These are phyloP conservation scores for Motacilla tschutschensis DNA, from an alignment of 2,113 vertebrate species.

Conservation along the genomic window DNA sequence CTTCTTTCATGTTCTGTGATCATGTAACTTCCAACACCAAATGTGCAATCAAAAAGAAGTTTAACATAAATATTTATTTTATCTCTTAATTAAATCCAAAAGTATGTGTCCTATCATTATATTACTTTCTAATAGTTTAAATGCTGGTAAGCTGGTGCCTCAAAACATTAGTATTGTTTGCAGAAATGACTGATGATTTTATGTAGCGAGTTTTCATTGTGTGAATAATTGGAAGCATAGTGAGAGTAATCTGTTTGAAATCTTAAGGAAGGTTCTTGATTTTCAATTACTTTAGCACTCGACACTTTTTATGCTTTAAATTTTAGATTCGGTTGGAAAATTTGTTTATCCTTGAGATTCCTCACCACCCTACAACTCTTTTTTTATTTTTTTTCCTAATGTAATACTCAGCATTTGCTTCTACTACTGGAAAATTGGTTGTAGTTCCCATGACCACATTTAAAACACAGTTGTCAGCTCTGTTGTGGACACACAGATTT, in stretches of 20 bases:
- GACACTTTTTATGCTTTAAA: constrained; percentile 59
- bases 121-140: constrained; percentile 73
- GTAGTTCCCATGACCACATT: background rate
- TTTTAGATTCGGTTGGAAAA: constrained; percentile 33
- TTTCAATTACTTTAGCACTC: constrained; percentile 51
- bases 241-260: constrained; percentile 50
- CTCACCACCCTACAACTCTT: background rate
- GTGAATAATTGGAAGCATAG: constrained; percentile 12
- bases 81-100: constrained; percentile 66
- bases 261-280: constrained; percentile 51
- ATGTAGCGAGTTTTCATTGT: constrained; percentile 47
- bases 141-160: constrained; percentile 76
- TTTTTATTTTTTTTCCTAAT: background rate
- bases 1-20: constrained; percentile 83
- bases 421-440: constrained; percentile 3
- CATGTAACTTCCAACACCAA: constrained; percentile 85
- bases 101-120: constrained; percentile 62
- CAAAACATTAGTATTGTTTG: constrained; percentile 65
- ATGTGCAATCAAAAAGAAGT: constrained; percentile 78
- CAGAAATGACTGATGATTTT: constrained; percentile 48
- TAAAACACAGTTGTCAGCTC: background rate
- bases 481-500: background rate
- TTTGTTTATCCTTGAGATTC: constrained; percentile 19
- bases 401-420: constrained; percentile 36
- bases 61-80: constrained; percentile 76